phyloP scores from a whole-genome alignment of 2,797 vertebrate genomes.

The Fistularia tabacaria region DNA sequence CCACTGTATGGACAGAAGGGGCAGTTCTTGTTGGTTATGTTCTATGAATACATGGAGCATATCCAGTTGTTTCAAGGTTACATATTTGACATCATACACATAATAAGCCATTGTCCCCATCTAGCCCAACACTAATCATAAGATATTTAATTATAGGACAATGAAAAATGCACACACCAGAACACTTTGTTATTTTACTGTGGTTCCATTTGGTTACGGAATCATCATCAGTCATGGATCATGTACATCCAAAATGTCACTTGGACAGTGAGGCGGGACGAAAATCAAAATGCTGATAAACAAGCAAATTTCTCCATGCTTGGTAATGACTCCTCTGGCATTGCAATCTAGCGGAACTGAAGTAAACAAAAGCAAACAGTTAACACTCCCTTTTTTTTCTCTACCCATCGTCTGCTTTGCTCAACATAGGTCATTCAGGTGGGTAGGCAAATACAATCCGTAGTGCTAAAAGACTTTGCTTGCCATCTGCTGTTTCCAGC shows the following conservation, averaged over 20 bases:
- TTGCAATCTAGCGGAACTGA: slow-evolving; percentile 62
- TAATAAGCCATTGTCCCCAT: slow-evolving; percentile 62
- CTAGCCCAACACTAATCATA: slow-evolving; percentile 59
- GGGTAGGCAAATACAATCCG: slow-evolving; percentile 71
- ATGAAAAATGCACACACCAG: slow-evolving; percentile 31
- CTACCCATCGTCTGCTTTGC: slow-evolving; percentile 60
- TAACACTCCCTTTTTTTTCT: slow-evolving; percentile 38
- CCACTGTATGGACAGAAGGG: slow-evolving; percentile 35
- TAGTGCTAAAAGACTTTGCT: slow-evolving; percentile 59
- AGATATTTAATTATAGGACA: slow-evolving; percentile 69
- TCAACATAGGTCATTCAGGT: slow-evolving; percentile 72
- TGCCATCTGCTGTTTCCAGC: slow-evolving; percentile 84
- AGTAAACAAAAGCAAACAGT: slow-evolving; percentile 69
- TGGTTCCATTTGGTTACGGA: slow-evolving; percentile 65
- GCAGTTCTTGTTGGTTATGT: slow-evolving; percentile 49
- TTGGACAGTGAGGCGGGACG: slow-evolving; percentile 50
- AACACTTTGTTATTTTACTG: slow-evolving; percentile 51
- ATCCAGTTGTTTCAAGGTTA: slow-evolving; percentile 72
- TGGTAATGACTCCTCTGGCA: slow-evolving; percentile 62
- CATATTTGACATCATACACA: slow-evolving; percentile 47
- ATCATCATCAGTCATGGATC: slow-evolving; percentile 73
- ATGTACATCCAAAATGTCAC: slow-evolving; percentile 72
- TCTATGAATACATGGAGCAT: slow-evolving; percentile 61
- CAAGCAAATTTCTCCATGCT: slow-evolving; percentile 69
- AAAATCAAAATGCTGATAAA: slow-evolving; percentile 74